Percentiles rank a stretch among this genome's conserved stretches.
Conservation (phyloP, 2,113 vertebrate species). For the Corythaixoides concolor region DNA sequence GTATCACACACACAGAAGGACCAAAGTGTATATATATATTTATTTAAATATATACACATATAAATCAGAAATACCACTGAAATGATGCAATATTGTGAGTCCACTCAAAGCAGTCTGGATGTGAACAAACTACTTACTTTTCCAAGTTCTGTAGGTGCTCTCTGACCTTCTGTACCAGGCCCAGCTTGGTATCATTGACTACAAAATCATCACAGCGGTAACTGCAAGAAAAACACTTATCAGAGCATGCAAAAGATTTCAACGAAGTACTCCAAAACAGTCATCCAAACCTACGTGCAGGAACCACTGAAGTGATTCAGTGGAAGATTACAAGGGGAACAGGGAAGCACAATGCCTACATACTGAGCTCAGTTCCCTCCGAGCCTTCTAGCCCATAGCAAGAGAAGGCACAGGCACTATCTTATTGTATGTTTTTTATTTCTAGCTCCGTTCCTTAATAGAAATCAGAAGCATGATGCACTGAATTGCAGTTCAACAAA, state of each 20-base stretch:
- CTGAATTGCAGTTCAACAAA: neutral
- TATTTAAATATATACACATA: neutral
- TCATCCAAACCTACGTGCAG: neutral
- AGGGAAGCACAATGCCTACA: neutral
- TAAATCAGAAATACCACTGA: neutral
- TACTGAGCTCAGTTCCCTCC: neutral
- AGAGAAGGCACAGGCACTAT: neutral
- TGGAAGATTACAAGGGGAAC: neutral
- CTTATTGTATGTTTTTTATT: neutral
- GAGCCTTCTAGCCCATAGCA: neutral
- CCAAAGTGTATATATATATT: neutral
- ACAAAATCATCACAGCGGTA: conserved; percentile 98
- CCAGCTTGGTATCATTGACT: conserved; percentile 95
- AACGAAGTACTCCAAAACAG: neutral
- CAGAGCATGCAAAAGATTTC: neutral
- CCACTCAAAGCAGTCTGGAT: neutral
- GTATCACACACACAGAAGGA: neutral
- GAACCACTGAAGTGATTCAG: neutral
- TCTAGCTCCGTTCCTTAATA: neutral
- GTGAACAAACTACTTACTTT: conserved; percentile 83
- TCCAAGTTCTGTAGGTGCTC: conserved; percentile 97
- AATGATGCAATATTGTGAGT: neutral
- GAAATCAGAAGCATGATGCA: neutral
- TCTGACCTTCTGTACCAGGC: conserved; percentile 93
- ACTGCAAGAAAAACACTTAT: conserved; percentile 76